Conservation (phyloP, 2,113 vertebrate genomes). For the Chaenogobius annularis region DNA sequence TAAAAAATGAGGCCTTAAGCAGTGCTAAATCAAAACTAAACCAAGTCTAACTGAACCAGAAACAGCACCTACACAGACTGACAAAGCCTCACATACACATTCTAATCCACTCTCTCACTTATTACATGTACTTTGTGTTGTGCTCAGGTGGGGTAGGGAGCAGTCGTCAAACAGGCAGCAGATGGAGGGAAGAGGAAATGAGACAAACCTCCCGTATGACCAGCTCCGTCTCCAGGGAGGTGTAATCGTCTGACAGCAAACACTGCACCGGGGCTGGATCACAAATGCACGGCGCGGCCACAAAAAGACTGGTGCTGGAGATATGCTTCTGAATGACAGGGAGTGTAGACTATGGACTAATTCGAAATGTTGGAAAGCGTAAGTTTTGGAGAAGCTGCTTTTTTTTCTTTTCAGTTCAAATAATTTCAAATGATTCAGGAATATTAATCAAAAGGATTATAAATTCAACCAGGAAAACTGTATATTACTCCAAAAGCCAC, state of each 20-base stretch:
- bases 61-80: background rate
- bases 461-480: too few species aligned
- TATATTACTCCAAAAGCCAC: too few species aligned
- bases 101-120: too few species aligned
- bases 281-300: background rate
- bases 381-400: too few species aligned
- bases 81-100: background rate
- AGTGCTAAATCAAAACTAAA: too few species aligned
- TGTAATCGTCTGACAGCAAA: constrained; percentile 19
- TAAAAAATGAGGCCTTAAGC: too few species aligned
- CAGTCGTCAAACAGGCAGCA: background rate
- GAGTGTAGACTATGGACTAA: background rate
- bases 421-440: too few species aligned
- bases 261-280: background rate
- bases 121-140: background rate
- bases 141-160: background rate
- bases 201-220: constrained; percentile 4
- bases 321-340: background rate
- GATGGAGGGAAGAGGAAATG: constrained; percentile 1
- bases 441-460: too few species aligned
- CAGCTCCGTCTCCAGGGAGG: constrained; percentile 5
- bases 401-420: too few species aligned
- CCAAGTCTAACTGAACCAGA: background rate
- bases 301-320: background rate
- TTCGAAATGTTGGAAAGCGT: background rate